phyloP scores from a whole-genome alignment of 2,797 vertebrate species.

The Myripristis murdjan region DNA sequence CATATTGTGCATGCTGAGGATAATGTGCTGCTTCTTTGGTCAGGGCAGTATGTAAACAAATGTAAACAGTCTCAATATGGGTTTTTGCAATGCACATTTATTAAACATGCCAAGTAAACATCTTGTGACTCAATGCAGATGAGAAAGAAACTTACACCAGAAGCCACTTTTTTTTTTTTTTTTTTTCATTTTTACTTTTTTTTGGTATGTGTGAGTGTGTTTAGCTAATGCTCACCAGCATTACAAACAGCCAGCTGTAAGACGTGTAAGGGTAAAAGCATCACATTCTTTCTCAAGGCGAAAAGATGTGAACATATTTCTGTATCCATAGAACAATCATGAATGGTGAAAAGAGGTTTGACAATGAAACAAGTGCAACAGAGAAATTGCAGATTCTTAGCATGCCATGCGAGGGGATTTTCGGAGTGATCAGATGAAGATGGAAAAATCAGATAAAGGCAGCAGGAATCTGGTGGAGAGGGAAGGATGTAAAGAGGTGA shows the following conservation, averaged over 20 bases:
- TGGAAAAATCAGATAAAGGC: constrained; percentile 31
- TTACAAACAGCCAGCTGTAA: neutral
- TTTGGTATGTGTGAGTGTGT: too few relatives aligned
- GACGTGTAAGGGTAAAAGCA: neutral
- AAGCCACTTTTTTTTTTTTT: too few relatives aligned
- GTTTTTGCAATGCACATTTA: constrained; percentile 23
- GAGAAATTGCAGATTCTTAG: neutral
- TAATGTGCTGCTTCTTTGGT: constrained; percentile 43
- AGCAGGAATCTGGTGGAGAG: constrained; percentile 5
- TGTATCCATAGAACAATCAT: neutral
- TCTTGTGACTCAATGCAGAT: neutral
- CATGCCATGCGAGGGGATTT: neutral
- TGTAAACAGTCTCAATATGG: constrained; percentile 41
- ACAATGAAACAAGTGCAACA: constrained; percentile 7
- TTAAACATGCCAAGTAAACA: constrained; percentile 27
- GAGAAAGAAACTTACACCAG: neutral
- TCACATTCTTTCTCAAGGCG: neutral
- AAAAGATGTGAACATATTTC: neutral
- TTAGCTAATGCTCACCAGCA: neutral
- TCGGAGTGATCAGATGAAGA: constrained; percentile 20
- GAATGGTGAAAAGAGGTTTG: too few relatives aligned
- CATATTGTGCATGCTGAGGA: constrained; percentile 46
- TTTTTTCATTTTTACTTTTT: too few relatives aligned
- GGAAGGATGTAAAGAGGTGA: neutral
- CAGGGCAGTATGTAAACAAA: constrained; percentile 59